Percentiles rank a stretch among this genome's conserved stretches.
Evolutionary conservation across 2,888 invertebrate species (phyloP).

Genomic region (Eurytoma adleriae): DNA sequence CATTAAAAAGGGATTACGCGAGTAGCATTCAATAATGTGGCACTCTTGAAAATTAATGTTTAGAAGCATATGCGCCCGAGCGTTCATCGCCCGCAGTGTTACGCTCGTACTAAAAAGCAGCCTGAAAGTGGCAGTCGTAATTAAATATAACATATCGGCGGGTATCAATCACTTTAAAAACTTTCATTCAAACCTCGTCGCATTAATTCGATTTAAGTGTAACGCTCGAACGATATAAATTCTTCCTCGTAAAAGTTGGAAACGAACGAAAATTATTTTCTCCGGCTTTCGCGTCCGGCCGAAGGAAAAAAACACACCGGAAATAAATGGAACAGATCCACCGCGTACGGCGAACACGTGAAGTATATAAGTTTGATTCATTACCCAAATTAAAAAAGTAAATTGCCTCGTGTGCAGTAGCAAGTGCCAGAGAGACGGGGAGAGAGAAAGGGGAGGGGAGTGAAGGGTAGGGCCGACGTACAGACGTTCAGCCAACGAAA

Average conservation of each 20-base stretch:
- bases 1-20: conserved; percentile 58
- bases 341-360: neutral
- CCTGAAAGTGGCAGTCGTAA: no score
- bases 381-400: conserved; percentile 74
- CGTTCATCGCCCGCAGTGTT: neutral
- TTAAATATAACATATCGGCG: no score
- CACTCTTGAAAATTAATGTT: conserved; percentile 58
- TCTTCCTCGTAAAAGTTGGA: no score
- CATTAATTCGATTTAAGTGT: no score
- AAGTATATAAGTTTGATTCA: conserved; percentile 70
- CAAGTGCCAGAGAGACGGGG: conserved; percentile 22
- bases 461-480: conserved; percentile 52
- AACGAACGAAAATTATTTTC: conserved; percentile 50
- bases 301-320: conserved; percentile 43
- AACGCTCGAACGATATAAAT: no score
- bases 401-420: conserved; percentile 69
- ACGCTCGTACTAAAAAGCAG: no score
- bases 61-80: conserved; percentile 15
- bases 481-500: conserved; percentile 72
- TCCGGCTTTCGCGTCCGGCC: neutral
- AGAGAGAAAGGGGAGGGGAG: conserved; percentile 13
- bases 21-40: conserved; percentile 57
- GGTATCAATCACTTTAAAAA: no score
- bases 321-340: conserved; percentile 24
- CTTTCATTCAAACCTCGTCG: no score